Evolutionary conservation across 2,113 vertebrate species (phyloP).

Genomic region (Dendrocopos noguchii): DNA sequence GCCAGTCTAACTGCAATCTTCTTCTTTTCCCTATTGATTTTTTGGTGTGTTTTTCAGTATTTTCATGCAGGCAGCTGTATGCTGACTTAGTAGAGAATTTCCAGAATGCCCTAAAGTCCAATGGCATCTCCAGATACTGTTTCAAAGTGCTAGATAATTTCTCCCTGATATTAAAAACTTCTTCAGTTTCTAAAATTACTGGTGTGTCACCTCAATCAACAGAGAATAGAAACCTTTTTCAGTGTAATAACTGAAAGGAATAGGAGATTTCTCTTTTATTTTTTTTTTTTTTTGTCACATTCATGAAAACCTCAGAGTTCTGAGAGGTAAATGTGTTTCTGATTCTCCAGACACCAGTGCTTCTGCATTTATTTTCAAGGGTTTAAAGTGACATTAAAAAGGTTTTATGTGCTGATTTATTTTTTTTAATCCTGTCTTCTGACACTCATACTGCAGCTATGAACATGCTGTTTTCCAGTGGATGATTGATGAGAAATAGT

Average conservation of each 20-base stretch:
- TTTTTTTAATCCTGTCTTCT: background rate
- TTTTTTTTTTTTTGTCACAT: background rate
- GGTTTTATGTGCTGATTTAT: background rate
- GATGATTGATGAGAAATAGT: background rate
- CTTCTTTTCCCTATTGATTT: background rate
- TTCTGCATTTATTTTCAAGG: background rate
- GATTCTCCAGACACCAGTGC: background rate
- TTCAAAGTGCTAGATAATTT: conserved; percentile 46
- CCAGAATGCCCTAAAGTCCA: conserved; percentile 45
- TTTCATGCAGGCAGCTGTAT: conserved; percentile 42
- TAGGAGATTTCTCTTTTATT: background rate
- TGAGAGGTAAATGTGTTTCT: background rate
- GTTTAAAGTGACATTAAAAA: background rate
- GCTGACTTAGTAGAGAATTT: conserved; percentile 33
- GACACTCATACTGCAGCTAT: background rate
- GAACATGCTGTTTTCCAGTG: background rate
- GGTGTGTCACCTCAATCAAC: background rate
- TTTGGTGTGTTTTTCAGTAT: conserved; percentile 18
- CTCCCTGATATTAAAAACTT: background rate
- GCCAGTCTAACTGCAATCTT: background rate
- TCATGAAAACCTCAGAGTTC: background rate
- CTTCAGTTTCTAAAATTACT: background rate
- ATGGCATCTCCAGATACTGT: conserved; percentile 31
- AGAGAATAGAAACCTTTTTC: background rate
- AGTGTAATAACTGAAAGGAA: background rate